Evolutionary conservation across 2,797 vertebrate species (phyloP).

Genomic region (Characodon lateralis): DNA sequence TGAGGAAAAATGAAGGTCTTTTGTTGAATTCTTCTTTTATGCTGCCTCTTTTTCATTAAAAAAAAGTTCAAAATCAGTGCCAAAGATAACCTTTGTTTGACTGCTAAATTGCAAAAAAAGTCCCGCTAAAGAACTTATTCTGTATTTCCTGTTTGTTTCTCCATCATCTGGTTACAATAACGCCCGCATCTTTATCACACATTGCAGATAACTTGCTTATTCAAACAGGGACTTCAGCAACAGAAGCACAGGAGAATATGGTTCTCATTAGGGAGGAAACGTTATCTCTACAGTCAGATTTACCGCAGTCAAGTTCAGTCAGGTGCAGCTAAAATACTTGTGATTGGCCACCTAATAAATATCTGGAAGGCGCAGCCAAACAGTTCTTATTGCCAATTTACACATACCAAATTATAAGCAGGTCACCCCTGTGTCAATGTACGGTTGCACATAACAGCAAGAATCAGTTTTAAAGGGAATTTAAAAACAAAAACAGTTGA

Average conservation of each 20-base stretch:
- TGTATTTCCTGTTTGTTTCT: constrained; percentile 16
- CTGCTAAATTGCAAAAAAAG: not conserved
- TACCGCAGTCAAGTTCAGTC: not conserved
- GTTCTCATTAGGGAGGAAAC: not conserved
- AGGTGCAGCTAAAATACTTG: not conserved
- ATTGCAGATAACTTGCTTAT: not conserved
- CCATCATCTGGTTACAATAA: constrained; percentile 9
- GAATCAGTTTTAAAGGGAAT: not conserved
- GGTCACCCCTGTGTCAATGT: not conserved
- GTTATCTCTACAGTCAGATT: not conserved
- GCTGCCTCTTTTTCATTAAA: not conserved
- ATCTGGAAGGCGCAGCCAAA: not conserved
- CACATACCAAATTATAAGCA: not conserved
- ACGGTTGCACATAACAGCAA: not conserved
- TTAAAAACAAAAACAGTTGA: not conserved
- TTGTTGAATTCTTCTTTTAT: not conserved
- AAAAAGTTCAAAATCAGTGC: not conserved
- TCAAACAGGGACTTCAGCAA: not conserved
- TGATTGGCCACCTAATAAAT: not conserved
- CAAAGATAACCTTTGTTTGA: not conserved
- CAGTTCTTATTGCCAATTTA: not conserved
- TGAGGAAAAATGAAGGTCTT: not conserved
- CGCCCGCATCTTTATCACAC: constrained; percentile 1
- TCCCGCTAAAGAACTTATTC: not conserved
- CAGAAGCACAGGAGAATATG: not conserved